phyloP scores from a whole-genome alignment of 2,113 vertebrate genomes.

The Zosterops pallidus region DNA sequence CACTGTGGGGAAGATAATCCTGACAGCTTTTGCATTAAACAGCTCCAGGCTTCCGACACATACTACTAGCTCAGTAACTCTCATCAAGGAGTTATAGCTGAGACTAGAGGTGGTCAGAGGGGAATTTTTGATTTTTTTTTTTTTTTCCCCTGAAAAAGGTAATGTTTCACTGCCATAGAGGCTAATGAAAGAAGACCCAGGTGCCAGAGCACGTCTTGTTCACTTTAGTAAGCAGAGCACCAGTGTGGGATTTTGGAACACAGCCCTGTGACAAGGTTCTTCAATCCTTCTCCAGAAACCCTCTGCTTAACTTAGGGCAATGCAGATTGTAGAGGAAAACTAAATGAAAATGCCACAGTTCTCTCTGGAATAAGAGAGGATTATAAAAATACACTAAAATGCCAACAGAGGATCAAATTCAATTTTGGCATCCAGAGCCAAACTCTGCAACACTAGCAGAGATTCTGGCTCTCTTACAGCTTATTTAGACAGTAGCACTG shows the following conservation, averaged over 20 bases:
- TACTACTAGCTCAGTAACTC: neutral
- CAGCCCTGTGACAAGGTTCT: neutral
- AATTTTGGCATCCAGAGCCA: neutral
- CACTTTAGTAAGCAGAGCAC: neutral
- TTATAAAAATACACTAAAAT: neutral
- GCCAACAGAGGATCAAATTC: constrained; percentile 8
- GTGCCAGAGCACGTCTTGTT: neutral
- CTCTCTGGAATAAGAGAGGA: neutral
- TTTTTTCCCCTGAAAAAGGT: neutral
- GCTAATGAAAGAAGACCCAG: neutral
- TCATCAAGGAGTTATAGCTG: neutral
- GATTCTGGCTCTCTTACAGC: neutral
- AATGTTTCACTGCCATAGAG: neutral
- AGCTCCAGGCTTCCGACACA: neutral
- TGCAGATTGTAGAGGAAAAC: neutral
- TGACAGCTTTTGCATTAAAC: neutral
- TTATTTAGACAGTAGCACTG: constrained; percentile 30
- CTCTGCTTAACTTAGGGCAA: neutral
- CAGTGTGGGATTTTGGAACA: neutral
- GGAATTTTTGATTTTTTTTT: neutral
- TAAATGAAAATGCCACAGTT: neutral
- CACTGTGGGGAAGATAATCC: neutral
- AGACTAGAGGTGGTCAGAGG: neutral
- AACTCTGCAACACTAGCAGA: neutral
- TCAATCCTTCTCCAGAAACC: neutral